A percentile compares a stretch with the other conserved stretches of the same genome.
Evolutionary conservation across 2,797 vertebrate species (phyloP).

Genomic region (Chromobotia macracanthus): DNA sequence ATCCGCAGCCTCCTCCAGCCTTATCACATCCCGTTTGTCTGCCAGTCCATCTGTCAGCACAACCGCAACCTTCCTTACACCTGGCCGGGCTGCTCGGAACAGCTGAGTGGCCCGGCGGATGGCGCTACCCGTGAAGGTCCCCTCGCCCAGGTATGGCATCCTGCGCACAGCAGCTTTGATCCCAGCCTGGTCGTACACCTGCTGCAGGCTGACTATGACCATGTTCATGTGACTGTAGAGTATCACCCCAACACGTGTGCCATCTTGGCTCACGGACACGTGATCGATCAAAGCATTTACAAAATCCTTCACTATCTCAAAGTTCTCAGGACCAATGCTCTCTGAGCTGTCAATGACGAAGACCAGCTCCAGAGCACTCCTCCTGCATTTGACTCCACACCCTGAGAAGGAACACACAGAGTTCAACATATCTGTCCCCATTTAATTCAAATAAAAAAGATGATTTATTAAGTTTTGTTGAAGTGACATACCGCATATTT

Average conservation of each 20-base stretch:
- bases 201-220: conserved; percentile 77
- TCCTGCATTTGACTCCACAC: conserved; percentile 81
- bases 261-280: conserved; percentile 66
- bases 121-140: conserved; percentile 84
- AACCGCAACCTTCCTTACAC: conserved; percentile 80
- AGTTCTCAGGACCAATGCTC: conserved; percentile 85
- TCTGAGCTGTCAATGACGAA: conserved; percentile 91
- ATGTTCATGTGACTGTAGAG: conserved; percentile 82
- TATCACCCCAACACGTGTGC: conserved; percentile 78
- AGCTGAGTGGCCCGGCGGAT: conserved; percentile 74
- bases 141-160: conserved; percentile 86
- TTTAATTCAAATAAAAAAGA: background rate
- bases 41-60: conserved; percentile 83
- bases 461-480: background rate
- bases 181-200: conserved; percentile 69
- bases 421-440: background rate
- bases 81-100: conserved; percentile 71
- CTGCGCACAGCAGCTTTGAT: conserved; percentile 76
- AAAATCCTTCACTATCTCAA: conserved; percentile 84
- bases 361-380: conserved; percentile 82
- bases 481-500: conserved; percentile 82
- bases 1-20: conserved; percentile 69
- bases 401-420: conserved; percentile 68
- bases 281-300: conserved; percentile 80
- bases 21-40: conserved; percentile 74